These are phyloP conservation scores for Callospermophilus lateralis DNA, from an alignment of 2,113 vertebrate species.

Conservation along the genomic window DNA sequence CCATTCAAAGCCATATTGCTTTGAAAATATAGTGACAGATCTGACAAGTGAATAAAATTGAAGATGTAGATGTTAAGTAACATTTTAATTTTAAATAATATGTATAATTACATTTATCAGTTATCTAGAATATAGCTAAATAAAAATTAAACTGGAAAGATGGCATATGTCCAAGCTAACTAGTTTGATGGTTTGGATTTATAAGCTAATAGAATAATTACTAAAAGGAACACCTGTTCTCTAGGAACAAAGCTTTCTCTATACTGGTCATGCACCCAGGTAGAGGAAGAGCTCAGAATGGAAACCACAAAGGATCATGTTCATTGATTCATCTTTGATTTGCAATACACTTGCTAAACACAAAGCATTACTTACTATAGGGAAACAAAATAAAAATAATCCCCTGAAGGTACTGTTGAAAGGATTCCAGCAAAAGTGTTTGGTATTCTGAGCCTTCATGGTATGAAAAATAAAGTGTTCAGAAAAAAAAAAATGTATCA, in stretches of 20 bases:
- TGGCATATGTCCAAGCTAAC: background rate
- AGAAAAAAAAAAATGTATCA: background rate
- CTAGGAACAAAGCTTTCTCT: background rate
- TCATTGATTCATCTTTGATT: background rate
- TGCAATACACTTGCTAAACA: background rate
- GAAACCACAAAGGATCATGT: background rate
- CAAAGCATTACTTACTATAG: background rate
- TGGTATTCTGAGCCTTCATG: background rate
- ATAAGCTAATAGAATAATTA: background rate
- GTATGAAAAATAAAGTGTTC: background rate
- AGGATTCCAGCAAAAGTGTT: background rate
- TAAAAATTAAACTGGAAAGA: slow-evolving; percentile 5
- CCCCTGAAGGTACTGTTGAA: background rate
- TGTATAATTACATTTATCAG: background rate
- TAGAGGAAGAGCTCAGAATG: background rate
- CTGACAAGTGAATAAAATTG: background rate
- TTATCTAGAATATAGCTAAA: slow-evolving; percentile 12
- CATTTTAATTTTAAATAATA: slow-evolving; percentile 39
- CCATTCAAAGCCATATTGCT: background rate
- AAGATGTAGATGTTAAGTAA: slow-evolving; percentile 11
- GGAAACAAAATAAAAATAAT: background rate
- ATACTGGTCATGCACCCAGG: background rate
- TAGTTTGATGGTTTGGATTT: background rate
- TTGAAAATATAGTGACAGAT: slow-evolving; percentile 15
- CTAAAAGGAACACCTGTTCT: background rate